Percentiles rank a stretch among this genome's conserved stretches.
phyloP scores from a whole-genome alignment of 1,140 invertebrate species.

The Drosophila chauvacae region DNA sequence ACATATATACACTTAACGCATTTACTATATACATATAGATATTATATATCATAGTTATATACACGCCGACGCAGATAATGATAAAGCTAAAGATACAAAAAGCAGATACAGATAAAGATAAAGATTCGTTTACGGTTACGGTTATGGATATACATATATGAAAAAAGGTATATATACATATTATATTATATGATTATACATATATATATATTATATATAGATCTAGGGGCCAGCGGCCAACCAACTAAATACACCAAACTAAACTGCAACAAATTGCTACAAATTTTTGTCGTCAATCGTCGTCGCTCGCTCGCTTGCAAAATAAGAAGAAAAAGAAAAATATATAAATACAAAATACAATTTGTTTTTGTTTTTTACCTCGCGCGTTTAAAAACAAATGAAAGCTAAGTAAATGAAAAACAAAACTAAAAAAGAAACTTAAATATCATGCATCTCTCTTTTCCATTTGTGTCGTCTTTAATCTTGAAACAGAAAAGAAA shows the following conservation, averaged over 20 bases:
- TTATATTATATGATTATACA: slow-evolving; percentile 35
- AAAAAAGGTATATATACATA: slow-evolving; percentile 13
- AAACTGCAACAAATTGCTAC: slow-evolving; percentile 81
- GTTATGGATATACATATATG: slow-evolving; percentile 28
- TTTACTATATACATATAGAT: slow-evolving; percentile 45
- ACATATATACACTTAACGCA: slow-evolving; percentile 58
- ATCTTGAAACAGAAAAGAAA: slow-evolving; percentile 6
- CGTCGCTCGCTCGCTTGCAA: slow-evolving; percentile 50
- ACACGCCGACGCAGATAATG: slow-evolving; percentile 17
- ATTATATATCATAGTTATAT: slow-evolving; percentile 59
- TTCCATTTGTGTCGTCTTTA: slow-evolving; percentile 57
- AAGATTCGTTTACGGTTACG: slow-evolving; percentile 30
- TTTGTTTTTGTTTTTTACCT: slow-evolving; percentile 32
- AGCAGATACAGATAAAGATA: slow-evolving; percentile 13
- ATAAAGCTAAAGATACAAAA: slow-evolving; percentile 29
- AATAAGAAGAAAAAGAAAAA: not conserved
- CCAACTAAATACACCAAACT: slow-evolving; percentile 78
- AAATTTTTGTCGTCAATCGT: slow-evolving; percentile 72
- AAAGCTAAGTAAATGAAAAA: slow-evolving; percentile 14
- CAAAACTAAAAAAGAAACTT: slow-evolving; percentile 1
- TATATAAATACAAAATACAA: slow-evolving; percentile 1
- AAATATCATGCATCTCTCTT: slow-evolving; percentile 51
- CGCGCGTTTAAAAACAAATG: slow-evolving; percentile 16
- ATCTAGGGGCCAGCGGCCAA: slow-evolving; percentile 67
- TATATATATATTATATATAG: slow-evolving; percentile 49